Conservation (phyloP, 2,113 vertebrate species). For the Pelusios castaneus region DNA sequence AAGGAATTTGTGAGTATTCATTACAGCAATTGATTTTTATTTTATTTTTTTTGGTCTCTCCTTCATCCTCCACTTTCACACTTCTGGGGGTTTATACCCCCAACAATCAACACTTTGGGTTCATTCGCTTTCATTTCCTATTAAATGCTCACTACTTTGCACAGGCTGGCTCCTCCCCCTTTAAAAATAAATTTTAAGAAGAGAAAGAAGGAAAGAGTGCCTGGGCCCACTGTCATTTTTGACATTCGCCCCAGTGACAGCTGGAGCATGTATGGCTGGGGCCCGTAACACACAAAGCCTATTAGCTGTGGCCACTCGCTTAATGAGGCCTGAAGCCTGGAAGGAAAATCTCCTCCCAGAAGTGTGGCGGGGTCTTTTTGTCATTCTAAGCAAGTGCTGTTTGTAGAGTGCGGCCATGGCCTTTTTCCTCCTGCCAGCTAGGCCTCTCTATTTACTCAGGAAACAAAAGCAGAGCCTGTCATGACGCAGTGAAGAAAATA, state of each 20-base stretch:
- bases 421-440: slow-evolving; percentile 58
- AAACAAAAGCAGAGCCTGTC: slow-evolving; percentile 72
- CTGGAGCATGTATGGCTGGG: slow-evolving; percentile 81
- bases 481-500: slow-evolving; percentile 10
- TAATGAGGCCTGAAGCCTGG: slow-evolving; percentile 87
- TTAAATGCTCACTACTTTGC: slow-evolving; percentile 77
- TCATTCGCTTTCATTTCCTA: slow-evolving; percentile 75
- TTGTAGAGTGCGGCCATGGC: slow-evolving; percentile 83
- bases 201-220: slow-evolving; percentile 32
- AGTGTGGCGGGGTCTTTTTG: slow-evolving; percentile 92
- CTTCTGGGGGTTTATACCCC: background rate
- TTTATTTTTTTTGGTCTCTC: background rate
- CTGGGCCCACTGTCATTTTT: slow-evolving; percentile 68
- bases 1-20: background rate
- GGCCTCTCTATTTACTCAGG: slow-evolving; percentile 77
- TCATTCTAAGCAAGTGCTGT: slow-evolving; percentile 90
- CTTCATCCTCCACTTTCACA: background rate
- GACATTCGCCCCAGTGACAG: slow-evolving; percentile 89
- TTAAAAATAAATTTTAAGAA: slow-evolving; percentile 52
- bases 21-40: background rate
- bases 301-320: slow-evolving; percentile 91
- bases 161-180: slow-evolving; percentile 58
- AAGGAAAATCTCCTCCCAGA: slow-evolving; percentile 89
- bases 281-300: slow-evolving; percentile 85
- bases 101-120: slow-evolving; percentile 53